Conservation (phyloP, 1,140 invertebrate species). For the Calliopsis andreniformis region DNA sequence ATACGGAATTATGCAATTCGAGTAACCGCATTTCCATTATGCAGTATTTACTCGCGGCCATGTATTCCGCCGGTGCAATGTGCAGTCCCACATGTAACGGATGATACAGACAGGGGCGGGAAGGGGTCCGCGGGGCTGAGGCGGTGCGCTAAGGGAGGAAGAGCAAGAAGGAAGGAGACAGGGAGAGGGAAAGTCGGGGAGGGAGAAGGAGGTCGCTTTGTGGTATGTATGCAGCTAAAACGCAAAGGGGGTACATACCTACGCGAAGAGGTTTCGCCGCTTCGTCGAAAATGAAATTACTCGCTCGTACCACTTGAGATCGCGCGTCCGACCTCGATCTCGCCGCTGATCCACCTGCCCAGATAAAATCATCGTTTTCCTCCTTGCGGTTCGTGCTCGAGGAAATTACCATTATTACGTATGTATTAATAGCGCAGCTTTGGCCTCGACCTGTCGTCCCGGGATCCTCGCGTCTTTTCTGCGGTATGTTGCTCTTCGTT, state of each 20-base stretch:
- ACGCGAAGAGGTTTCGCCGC: not conserved
- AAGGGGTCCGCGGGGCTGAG: no score
- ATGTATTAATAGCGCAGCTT: not conserved
- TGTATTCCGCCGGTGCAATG: constrained; percentile 41
- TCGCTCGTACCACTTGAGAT: constrained; percentile 4
- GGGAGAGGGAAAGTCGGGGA: not conserved
- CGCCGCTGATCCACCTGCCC: not conserved
- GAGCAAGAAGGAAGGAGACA: no score
- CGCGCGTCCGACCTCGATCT: constrained; percentile 11
- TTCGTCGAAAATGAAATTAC: constrained; percentile 43
- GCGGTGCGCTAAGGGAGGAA: no score
- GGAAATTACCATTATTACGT: not conserved
- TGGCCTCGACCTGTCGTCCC: no score
- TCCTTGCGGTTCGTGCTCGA: no score
- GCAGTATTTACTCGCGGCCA: constrained; percentile 52
- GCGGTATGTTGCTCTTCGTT: no score
- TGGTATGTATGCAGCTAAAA: constrained; percentile 1
- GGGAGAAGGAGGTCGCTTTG: not conserved
- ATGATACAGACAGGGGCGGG: constrained; percentile 5
- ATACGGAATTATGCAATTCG: constrained; percentile 68
- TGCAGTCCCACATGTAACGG: constrained; percentile 37
- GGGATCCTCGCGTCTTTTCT: no score
- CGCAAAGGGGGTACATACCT: not conserved
- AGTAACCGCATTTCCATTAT: constrained; percentile 67
- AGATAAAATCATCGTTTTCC: constrained; percentile 29